Base-by-base conservation (phyloP, 1,140 invertebrate genomes). In the Zophobas morio region DNA sequence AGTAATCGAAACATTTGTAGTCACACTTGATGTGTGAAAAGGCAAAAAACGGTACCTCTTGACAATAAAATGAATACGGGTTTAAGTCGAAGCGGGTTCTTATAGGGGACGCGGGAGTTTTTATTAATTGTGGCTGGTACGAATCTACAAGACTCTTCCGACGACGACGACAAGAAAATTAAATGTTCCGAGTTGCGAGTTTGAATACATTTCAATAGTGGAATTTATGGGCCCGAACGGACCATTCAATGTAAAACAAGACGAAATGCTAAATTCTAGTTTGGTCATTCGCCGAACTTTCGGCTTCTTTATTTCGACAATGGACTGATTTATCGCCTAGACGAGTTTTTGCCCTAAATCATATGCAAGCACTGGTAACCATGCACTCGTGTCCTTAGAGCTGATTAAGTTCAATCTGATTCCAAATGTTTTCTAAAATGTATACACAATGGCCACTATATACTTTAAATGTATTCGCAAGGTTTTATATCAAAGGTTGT, bases 221-320 rank as follows among this genome's bases (percentile, higher is more conserved):
- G 70, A 75, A 83, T 83, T 83, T 83, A 83, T 82, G 78, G 78
- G 42, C 60, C 77, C 60, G 47, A 71, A 33, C 63, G 32, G 47
- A 74, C 81, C 77, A 83, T 83, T 83, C 82, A 83, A 83, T 83
- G 82, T 83, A 83, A 83, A 83, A 83, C 82, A 82, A 82, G 82
- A 82, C 74, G 78, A 83, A 82, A 83, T 79, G 80, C 77, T 82
- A 78, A 82, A 79, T 80, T 82, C 72, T 76, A 77, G 79, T 53
- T 71, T 70, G 54, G 74, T 40, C 46, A 54, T 40, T 70, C 74
- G 74, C 53, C 73, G 53, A 80, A 77, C 57, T 78, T 81, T 80
- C 78, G 80, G 80, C 70, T 74, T 76, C 81, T 81, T 79, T 79
- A 78, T 78, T 73, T 40, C 63, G 46, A 73, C 51, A 39, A 34